Evolutionary conservation across 2,888 invertebrate species (phyloP).

Genomic region (Aproaerema taeniolella): DNA sequence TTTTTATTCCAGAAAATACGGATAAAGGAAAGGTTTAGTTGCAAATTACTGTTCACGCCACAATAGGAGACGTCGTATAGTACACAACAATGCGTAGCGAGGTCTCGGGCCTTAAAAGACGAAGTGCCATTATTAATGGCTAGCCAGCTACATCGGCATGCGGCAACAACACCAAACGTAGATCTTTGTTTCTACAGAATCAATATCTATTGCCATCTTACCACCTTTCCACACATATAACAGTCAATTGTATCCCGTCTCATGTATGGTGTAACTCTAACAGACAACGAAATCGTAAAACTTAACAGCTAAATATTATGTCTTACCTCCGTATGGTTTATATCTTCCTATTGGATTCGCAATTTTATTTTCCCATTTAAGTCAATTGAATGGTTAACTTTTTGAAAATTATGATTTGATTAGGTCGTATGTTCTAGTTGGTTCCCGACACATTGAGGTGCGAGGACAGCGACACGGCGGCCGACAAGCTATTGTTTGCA

Average conservation of each 20-base stretch:
- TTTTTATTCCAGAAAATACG: not conserved
- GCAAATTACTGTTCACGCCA: slow-evolving; percentile 58
- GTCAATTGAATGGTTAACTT: not conserved
- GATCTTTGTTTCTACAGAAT: slow-evolving; percentile 37
- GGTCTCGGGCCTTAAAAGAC: slow-evolving; percentile 42
- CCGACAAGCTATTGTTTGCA: slow-evolving; percentile 75
- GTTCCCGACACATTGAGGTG: slow-evolving; percentile 56
- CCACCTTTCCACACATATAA: slow-evolving; percentile 2
- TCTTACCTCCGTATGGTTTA: no score
- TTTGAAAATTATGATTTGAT: not conserved
- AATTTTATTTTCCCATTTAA: not conserved
- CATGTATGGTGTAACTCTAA: no score
- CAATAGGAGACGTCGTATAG: slow-evolving; percentile 42
- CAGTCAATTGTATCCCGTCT: no score
- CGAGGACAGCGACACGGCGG: slow-evolving; percentile 55
- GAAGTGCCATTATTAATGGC: slow-evolving; percentile 48
- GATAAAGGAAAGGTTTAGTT: slow-evolving; percentile 37
- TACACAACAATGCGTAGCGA: slow-evolving; percentile 42
- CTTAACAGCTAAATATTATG: slow-evolving; percentile 8
- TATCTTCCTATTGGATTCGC: no score
- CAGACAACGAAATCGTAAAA: slow-evolving; percentile 5
- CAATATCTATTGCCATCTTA: slow-evolving; percentile 17
- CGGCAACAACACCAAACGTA: slow-evolving; percentile 32
- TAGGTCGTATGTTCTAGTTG: slow-evolving; percentile 48
- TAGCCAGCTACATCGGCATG: slow-evolving; percentile 37